Percentiles rank a stretch among this genome's conserved stretches.
phyloP scores from a whole-genome alignment of 35 echinoderm and acorn worm genomes.

The Ptychodera flava region DNA sequence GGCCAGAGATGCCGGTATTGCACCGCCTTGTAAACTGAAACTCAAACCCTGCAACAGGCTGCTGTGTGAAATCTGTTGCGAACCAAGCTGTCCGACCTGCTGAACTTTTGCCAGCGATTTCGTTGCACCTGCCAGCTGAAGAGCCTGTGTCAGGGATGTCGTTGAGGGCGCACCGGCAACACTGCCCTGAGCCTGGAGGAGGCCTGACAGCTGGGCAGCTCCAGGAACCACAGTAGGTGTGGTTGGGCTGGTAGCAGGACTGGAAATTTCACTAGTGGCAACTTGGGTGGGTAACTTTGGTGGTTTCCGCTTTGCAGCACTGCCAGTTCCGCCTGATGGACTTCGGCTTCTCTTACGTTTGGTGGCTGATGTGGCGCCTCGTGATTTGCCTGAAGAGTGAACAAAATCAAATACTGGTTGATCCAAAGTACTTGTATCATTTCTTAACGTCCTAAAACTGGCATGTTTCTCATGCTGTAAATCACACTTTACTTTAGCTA shows the following conservation, averaged over 20 bases:
- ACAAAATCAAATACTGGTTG: no score
- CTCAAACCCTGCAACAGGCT: slow-evolving; percentile 31
- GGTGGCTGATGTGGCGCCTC: background rate
- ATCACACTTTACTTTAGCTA: no score
- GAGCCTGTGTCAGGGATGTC: background rate
- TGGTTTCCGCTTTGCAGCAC: background rate
- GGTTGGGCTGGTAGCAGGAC: background rate
- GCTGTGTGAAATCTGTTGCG: slow-evolving; percentile 28
- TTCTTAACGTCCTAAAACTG: no score
- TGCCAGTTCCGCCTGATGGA: background rate
- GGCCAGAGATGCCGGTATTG: background rate
- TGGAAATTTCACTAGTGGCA: background rate
- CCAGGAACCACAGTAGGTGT: background rate
- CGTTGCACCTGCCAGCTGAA: background rate
- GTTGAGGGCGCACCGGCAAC: background rate
- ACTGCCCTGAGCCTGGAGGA: background rate
- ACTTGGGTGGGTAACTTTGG: background rate
- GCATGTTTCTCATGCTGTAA: no score
- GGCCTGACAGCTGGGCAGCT: background rate
- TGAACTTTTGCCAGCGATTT: slow-evolving; percentile 25
- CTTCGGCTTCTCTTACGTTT: background rate
- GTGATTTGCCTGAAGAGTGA: background rate
- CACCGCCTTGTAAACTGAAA: slow-evolving; percentile 29
- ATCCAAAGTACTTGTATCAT: no score
- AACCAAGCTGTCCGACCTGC: slow-evolving; percentile 8